Base-by-base conservation (phyloP, 2,797 vertebrate species). In the Sciurus carolinensis region DNA sequence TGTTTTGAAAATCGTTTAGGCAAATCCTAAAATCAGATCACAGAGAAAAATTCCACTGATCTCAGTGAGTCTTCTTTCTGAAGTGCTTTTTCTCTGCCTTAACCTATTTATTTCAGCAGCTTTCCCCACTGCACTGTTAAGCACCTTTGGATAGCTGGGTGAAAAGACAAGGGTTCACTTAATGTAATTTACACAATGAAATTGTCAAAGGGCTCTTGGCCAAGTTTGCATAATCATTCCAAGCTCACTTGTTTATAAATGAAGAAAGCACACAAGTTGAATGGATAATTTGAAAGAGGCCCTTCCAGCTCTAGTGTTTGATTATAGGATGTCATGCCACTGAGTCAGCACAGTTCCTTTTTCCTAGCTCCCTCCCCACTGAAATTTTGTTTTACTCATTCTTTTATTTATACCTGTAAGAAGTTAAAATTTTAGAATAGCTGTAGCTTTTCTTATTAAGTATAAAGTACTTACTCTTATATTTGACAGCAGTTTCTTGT, bases 381-480 rank as follows among this genome's bases (percentile, higher is more conserved):
- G 59, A 82, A 59, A 57, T 95, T 96, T 93, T 87, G 64, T 96
- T 96, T 92, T 79, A 76, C 28, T 89, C 18, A 13, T 64, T 85
- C 12, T 90, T 79, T 57, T 75, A 22, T 59, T 83, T 94, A 86
- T 83, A 75, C 44, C 13, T 90, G 42, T 64, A 87, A 36, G 28
- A 66, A 93, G 84, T 95, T 81, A 94, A 77, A 64, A 20, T 52
- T 85, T 83, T 69, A 28, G 59, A 89, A 52, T 90, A 30, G 18
- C 52, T 57, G 0, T 64, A 82, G 26, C 82, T 92, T 14, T 95
- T 66, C 64, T 77, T 96, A 62, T 82, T 92, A 91, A 81, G 85
- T 85, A 33, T 59, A 33, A 96, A 28, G 2, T 90, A 1, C 12
- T 44, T 87, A 6, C 81, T 92, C 42, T 42, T 94, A 47, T 33